phyloP scores from a whole-genome alignment of 2,113 vertebrate genomes.

The Australoheros scitulus region DNA sequence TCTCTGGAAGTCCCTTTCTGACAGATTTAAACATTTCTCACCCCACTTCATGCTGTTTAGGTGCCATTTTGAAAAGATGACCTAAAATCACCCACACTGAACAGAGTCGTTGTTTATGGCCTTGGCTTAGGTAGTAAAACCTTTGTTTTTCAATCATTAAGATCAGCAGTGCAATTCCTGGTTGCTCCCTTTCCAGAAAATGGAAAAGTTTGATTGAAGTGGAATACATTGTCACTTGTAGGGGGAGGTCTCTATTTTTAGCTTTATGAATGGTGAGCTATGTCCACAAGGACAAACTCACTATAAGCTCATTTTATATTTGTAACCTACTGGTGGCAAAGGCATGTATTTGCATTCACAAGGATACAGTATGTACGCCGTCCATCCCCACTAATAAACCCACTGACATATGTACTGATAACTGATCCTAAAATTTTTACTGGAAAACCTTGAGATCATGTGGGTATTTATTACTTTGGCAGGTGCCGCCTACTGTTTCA shows the following conservation, averaged over 20 bases:
- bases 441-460: not conserved
- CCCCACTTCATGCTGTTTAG: not conserved
- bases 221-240: not conserved
- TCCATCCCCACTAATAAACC: not conserved
- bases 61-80: not conserved
- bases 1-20: not conserved
- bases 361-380: not conserved
- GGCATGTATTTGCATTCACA: not conserved
- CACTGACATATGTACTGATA: not conserved
- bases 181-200: not conserved
- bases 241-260: not conserved
- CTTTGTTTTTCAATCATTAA: not conserved
- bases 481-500: not conserved
- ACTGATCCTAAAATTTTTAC: not conserved
- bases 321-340: not conserved
- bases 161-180: not conserved
- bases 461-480: not conserved
- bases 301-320: not conserved
- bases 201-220: not conserved
- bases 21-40: not conserved
- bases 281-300: not conserved
- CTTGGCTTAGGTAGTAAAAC: not conserved
- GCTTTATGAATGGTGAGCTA: not conserved
- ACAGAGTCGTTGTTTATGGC: not conserved
- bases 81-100: accelerated